Evolutionary conservation across 2,888 invertebrate genomes (phyloP).

Genomic region (Cephalotes varians): DNA sequence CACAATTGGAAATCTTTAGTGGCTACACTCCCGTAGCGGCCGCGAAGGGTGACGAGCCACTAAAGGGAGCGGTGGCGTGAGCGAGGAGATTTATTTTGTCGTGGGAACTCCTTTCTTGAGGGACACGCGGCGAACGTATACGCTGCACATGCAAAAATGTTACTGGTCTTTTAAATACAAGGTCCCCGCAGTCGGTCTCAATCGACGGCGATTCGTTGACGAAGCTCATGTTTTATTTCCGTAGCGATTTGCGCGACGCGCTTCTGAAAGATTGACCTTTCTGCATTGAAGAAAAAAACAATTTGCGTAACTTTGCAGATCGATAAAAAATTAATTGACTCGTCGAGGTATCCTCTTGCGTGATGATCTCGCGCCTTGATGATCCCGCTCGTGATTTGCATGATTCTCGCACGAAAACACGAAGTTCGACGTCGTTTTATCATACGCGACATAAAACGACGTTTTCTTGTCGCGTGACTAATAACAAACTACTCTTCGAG

Average conservation of each 20-base stretch:
- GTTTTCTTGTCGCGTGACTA: slow-evolving; percentile 72
- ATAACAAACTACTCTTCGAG: slow-evolving; percentile 60
- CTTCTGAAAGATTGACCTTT: not conserved
- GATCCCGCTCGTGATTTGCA: slow-evolving; percentile 53
- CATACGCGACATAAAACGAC: no score
- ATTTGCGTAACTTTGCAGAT: not conserved
- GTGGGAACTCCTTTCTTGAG: slow-evolving; percentile 18
- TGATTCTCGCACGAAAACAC: slow-evolving; percentile 61
- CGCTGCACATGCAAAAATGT: not conserved
- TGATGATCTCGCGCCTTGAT: not conserved
- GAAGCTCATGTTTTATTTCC: no score
- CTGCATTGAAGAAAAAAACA: not conserved
- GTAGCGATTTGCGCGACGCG: not conserved
- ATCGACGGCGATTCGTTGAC: not conserved
- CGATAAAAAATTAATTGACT: slow-evolving; percentile 39
- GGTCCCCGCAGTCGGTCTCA: not conserved
- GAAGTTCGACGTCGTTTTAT: slow-evolving; percentile 46
- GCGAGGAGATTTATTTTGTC: slow-evolving; percentile 33
- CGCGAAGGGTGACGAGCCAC: slow-evolving; percentile 25
- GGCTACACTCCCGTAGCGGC: slow-evolving; percentile 55
- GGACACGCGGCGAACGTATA: not conserved
- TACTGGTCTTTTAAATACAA: not conserved
- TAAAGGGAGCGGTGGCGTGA: slow-evolving; percentile 5
- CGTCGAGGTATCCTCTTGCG: slow-evolving; percentile 16
- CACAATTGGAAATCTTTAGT: slow-evolving; percentile 71